Evolutionary conservation across 1,140 invertebrate genomes (phyloP).

Genomic region (Ladona fulva): DNA sequence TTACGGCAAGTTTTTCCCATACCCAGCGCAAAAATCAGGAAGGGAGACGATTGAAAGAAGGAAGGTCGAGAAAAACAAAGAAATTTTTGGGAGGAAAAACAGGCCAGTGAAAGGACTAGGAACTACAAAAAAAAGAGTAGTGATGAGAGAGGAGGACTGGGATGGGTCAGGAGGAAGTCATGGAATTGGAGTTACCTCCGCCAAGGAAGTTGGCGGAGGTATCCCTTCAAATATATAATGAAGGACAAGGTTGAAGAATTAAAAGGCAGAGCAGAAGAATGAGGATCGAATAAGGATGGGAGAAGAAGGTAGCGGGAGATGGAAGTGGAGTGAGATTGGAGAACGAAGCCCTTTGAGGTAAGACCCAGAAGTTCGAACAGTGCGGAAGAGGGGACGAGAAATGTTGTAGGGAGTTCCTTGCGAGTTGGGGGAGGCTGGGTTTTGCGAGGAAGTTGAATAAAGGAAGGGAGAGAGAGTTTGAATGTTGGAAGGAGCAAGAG

Average conservation of each 20-base stretch:
- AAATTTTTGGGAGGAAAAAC: too few relatives aligned
- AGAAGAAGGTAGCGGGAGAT: background rate
- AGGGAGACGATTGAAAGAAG: background rate
- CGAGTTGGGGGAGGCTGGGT: background rate
- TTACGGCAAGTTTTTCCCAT: too few relatives aligned
- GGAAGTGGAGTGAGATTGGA: background rate
- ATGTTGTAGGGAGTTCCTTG: background rate
- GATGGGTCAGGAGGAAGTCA: background rate
- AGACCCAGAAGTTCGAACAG: background rate
- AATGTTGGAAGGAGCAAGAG: background rate
- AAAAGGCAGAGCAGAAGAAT: background rate
- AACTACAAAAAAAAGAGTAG: background rate
- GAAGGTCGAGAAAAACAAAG: too few relatives aligned
- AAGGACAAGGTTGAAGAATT: conserved; percentile 1
- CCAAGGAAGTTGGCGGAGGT: background rate
- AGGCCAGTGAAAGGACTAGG: background rate
- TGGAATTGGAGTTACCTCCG: background rate
- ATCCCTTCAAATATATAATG: background rate
- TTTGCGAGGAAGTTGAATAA: background rate
- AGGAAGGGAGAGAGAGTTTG: background rate
- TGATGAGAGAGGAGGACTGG: background rate
- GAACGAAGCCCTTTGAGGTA: background rate
- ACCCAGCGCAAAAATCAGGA: background rate
- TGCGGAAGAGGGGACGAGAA: background rate
- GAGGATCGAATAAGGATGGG: background rate